Evolutionary conservation across 2,113 vertebrate genomes (phyloP), one percentile per base, ranked within the genome.

Genomic region (Lucifuga dentata): DNA sequence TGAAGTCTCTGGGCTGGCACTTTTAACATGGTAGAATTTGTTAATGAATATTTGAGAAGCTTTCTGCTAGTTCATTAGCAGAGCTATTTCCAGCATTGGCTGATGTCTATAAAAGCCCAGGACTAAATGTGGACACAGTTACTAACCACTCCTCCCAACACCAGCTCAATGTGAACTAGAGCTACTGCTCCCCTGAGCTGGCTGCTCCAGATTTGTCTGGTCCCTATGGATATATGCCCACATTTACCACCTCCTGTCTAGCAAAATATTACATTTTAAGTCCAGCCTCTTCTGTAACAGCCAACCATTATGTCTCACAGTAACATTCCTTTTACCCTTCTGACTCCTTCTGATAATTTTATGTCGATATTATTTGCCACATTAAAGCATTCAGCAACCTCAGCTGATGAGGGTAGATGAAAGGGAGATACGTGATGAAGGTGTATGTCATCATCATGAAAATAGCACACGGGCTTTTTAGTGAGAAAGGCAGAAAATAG

Each of bases 201-300:
- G 13, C 44, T 85, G 90, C 66, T 90, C 90, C 67, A 91, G 44
- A 88, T 91, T 82, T 59, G 77, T 59, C 40, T 52, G 38, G 8
- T 78, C 78, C 78, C 73, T 6, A 9, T 49, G 61, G 80, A 78
- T 36, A 17, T 33, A 19, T 50, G 43, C 68, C 59, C 75, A 41
- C 78, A 72, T 9, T 53, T 60, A 53, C 64, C 43, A 60, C 11
- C 33, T 75, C 73, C 35, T 43, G 69, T 55, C 2, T 53, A 59
- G 73, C 24, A 49, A 71, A 60, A 45, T n/a, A 20, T 29, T 39
- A 38, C 23, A 53, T 40, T 16, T 57, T 23, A 46, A n/a, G 15
- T 65, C 32, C n/a, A 44, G 32, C 35, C 72, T 32, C 58, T 50
- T 17, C 38, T 20, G n/a, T 35, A 29, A 33, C 69, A 67, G 23